Base-by-base conservation (phyloP, 1,140 invertebrate species). In the Oryzaephilus surinamensis region DNA sequence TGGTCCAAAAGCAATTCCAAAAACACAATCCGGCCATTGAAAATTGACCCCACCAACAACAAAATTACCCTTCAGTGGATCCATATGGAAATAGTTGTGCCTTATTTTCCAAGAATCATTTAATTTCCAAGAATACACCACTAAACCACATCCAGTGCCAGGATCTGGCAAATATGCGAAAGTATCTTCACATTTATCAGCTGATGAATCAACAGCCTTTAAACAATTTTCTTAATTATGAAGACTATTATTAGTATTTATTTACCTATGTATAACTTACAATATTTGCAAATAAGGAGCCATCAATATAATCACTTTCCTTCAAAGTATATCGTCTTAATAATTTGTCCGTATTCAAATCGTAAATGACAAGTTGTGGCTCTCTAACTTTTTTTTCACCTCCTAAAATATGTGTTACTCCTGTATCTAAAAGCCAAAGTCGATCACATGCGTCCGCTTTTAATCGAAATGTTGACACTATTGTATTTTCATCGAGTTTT, bases 341-440 rank as follows among this genome's bases (percentile, higher is more conserved):
- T 14, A 84, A 50, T 33, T 69, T 67, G 50, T 86, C 81, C n/a
- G 72, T 82, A 7, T 70, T 73, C 13, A 87, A 55, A 54, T 86
- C 77, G 55, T 82, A 85, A 17, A 85, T 62, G 6, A 83, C 57
- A n/a, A 87, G 53, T 11, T 74, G 68, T 0, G 80, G 71, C 8
- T 69, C 60, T 4, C 67, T 26, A 37, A 15, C 44, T 48, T 33
- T 55, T 58, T 36, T 28, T 12, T 18, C 10, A 26, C 19, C 8
- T 6, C 28, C 11, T 10, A 43, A 18, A 12, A 48, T 28, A 23
- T 49, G 32, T 1, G 29, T 65, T 15, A 81, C 65, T 0, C 83
- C 79, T 0, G 78, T 81, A 46, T 87, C 83, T 19, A 85, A 52
- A 0, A 83, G 73, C 82, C 82, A 87, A 1, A 87, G 70, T 2